phyloP scores from a whole-genome alignment of 2,888 invertebrate genomes.

The Chrysolina americana region DNA sequence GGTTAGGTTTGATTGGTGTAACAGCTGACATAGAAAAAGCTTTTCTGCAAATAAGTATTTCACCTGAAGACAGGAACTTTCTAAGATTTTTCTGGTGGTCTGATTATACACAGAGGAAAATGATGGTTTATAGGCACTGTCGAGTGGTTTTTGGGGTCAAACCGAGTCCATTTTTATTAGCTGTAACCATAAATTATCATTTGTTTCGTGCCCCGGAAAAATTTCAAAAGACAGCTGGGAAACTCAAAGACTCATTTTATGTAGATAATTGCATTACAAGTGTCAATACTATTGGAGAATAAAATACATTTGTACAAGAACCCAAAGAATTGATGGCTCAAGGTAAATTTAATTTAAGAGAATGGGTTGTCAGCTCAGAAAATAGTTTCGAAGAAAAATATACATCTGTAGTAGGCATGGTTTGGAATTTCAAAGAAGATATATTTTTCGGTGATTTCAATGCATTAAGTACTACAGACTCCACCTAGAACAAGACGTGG shows the following conservation, averaged over 20 bases:
- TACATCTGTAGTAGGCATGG: not conserved
- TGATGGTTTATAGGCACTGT: slow-evolving; percentile 31
- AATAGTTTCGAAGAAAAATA: not conserved
- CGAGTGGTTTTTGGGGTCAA: slow-evolving; percentile 39
- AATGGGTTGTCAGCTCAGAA: not conserved
- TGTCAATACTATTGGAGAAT: not conserved
- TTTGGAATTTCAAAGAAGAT: not conserved
- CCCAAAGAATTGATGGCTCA: not conserved
- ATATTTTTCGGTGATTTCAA: not conserved
- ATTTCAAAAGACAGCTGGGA: not conserved
- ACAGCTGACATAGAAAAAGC: slow-evolving; percentile 5
- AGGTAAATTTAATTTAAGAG: not conserved
- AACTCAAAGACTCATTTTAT: not conserved
- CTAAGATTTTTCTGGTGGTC: not conserved
- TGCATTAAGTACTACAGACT: not conserved
- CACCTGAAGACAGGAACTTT: not conserved
- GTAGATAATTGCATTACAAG: not conserved
- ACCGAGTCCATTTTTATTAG: slow-evolving; percentile 39
- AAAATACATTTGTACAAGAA: not conserved
- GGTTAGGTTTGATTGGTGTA: slow-evolving; percentile 6
- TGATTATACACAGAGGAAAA: not conserved
- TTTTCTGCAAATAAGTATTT: slow-evolving; percentile 1
- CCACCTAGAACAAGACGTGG: not conserved
- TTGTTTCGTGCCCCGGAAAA: slow-evolving; percentile 23
- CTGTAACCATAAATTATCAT: slow-evolving; percentile 32